These are phyloP conservation scores for Anhinga anhinga DNA, from an alignment of 2,113 vertebrate species.

Conservation along the genomic window DNA sequence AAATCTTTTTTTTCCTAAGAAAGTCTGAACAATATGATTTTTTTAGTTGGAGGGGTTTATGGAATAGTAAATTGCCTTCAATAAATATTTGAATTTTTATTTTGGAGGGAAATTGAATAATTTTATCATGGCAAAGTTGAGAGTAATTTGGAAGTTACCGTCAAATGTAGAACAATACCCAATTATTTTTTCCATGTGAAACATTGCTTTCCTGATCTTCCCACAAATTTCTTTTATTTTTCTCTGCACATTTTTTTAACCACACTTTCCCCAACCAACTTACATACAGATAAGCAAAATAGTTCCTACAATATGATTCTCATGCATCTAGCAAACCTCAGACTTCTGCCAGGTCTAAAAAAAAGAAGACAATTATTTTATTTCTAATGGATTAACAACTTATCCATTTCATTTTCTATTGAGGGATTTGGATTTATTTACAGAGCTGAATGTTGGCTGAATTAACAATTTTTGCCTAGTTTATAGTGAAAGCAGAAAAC, in stretches of 20 bases:
- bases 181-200: background rate
- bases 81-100: background rate
- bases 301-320: background rate
- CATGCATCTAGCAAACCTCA: background rate
- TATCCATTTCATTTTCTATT: background rate
- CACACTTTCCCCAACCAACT: background rate
- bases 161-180: background rate
- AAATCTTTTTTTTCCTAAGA: background rate
- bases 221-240: slow-evolving; percentile 32
- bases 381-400: slow-evolving; percentile 26
- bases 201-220: background rate
- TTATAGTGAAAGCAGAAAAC: background rate
- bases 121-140: background rate
- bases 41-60: background rate
- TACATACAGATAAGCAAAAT: background rate
- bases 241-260: background rate
- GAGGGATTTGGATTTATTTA: slow-evolving; percentile 10
- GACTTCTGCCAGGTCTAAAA: background rate
- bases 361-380: background rate
- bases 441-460: background rate
- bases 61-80: background rate
- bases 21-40: background rate
- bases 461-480: slow-evolving; percentile 37
- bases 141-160: background rate
- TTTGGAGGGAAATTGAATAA: background rate